phyloP scores from a whole-genome alignment of 1,140 invertebrate genomes.

The Bradynema listronoti region DNA sequence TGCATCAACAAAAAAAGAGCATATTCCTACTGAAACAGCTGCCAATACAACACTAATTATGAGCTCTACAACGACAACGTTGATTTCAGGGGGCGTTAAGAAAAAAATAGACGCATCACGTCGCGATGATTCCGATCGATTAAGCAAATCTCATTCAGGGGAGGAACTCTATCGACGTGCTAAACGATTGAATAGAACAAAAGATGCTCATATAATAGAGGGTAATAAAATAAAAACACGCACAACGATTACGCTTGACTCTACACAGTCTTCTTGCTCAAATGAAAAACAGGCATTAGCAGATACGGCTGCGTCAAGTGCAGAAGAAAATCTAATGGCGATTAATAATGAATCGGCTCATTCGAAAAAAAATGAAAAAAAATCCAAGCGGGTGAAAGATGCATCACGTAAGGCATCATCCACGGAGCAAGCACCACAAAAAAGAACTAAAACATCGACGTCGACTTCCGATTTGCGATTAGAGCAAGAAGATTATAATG shows the following conservation, averaged over 20 bases:
- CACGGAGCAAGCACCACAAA: conserved; percentile 34
- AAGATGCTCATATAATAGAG: not conserved
- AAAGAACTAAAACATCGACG: conserved; percentile 10
- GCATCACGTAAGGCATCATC: conserved; percentile 26
- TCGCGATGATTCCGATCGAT: no score
- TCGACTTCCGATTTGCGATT: no score
- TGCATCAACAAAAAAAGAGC: conserved; percentile 19
- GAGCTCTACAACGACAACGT: no score
- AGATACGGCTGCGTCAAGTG: conserved; percentile 3
- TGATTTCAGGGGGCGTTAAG: no score
- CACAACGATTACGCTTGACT: conserved; percentile 12
- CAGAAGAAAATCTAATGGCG: not conserved
- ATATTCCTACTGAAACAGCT: no score
- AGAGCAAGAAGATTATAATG: no score
- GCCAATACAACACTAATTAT: no score
- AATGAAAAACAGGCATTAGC: no score
- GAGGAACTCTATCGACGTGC: conserved; percentile 22
- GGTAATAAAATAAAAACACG: not conserved
- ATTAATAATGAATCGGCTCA: not conserved
- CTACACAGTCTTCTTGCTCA: conserved; percentile 16
- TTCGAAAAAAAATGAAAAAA: not conserved
- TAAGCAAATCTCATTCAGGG: conserved; percentile 28
- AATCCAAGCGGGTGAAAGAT: conserved; percentile 10
- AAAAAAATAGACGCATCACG: no score
- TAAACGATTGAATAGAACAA: conserved; percentile 20